These are phyloP conservation scores for Dexiosoma caninum DNA, from an alignment of 2,888 invertebrate genomes.

Conservation along the genomic window DNA sequence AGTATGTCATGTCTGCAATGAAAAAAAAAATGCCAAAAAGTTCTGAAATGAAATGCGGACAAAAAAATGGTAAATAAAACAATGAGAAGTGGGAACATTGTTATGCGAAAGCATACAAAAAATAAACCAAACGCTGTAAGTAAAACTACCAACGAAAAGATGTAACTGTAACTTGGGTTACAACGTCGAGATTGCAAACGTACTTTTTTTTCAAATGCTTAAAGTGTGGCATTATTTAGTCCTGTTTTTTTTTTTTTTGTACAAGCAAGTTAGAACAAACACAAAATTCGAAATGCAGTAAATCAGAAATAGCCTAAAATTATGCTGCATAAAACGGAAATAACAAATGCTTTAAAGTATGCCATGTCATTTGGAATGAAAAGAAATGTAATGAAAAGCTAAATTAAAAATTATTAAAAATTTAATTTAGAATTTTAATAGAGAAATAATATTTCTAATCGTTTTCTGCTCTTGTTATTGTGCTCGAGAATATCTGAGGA, in stretches of 20 bases:
- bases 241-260: not conserved
- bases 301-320: constrained; percentile 36
- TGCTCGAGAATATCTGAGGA: no score
- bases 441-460: no score
- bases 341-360: constrained; percentile 29
- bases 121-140: not conserved
- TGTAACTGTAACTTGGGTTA: constrained; percentile 1
- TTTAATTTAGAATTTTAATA: no score
- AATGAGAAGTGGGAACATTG: not conserved
- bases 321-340: constrained; percentile 13
- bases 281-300: not conserved
- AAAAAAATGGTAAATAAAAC: not conserved
- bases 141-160: not conserved
- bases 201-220: not conserved
- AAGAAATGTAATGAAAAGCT: not conserved
- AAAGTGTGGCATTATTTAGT: not conserved
- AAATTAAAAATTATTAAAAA: not conserved
- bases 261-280: not conserved
- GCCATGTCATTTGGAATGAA: constrained; percentile 6
- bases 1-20: not conserved
- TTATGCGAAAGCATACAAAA: not conserved
- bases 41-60: constrained; percentile 5
- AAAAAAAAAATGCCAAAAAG: not conserved
- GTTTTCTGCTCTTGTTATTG: no score
- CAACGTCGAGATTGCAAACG: not conserved